These are phyloP conservation scores for Heliocidaris tuberculata DNA, from an alignment of 35 echinoderm and acorn worm species.

Conservation along the genomic window DNA sequence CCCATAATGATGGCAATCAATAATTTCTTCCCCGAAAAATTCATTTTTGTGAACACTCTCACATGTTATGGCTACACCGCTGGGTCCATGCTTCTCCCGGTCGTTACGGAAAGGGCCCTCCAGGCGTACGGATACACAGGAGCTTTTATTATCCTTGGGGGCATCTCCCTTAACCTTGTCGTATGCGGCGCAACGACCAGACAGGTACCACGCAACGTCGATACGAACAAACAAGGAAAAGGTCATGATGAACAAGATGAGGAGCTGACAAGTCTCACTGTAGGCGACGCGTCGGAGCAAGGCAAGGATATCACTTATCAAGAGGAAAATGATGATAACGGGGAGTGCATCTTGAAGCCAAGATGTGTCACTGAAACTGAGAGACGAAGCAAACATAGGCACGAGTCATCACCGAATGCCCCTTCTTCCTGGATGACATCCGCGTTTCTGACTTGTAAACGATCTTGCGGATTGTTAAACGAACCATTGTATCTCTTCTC, in stretches of 20 bases:
- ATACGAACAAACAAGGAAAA: not conserved
- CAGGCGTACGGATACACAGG: not conserved
- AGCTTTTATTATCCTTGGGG: not conserved
- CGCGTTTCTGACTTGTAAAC: not conserved
- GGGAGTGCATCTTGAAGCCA: no score
- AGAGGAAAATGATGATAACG: no score
- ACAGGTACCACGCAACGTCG: not conserved
- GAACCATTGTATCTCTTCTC: not conserved
- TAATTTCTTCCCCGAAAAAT: no score
- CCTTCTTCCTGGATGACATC: not conserved
- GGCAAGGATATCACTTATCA: no score
- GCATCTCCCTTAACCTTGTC: not conserved
- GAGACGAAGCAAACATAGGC: not conserved
- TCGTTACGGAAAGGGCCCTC: not conserved
- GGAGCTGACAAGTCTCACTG: not conserved
- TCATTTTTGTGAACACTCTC: not conserved
- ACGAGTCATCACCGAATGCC: not conserved
- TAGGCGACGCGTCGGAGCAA: not conserved
- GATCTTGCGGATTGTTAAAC: not conserved
- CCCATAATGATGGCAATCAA: no score
- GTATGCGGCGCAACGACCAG: not conserved
- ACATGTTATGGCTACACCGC: not conserved
- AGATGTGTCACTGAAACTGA: not conserved
- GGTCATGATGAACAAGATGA: not conserved
- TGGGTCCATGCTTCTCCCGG: not conserved